Evolutionary conservation across 2,113 vertebrate genomes (phyloP).

Genomic region (Terrapene triunguis): DNA sequence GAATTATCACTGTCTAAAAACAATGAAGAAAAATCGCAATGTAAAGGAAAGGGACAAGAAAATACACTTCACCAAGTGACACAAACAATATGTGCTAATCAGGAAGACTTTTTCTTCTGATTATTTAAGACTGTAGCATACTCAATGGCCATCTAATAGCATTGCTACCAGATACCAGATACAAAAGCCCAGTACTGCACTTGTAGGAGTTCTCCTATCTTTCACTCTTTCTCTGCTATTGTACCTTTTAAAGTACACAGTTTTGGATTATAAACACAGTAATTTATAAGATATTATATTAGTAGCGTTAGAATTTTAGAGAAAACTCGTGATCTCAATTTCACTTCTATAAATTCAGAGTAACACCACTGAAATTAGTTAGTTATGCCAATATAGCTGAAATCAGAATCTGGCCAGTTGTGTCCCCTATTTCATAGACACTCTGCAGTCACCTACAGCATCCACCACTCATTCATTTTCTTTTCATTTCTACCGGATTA

Average conservation of each 20-base stretch:
- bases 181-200: not conserved
- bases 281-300: not conserved
- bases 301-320: too few relatives aligned
- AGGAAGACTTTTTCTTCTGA: not conserved
- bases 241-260: not conserved
- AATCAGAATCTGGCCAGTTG: not conserved
- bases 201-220: not conserved
- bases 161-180: not conserved
- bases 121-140: not conserved
- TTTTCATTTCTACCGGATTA: not conserved
- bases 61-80: not conserved
- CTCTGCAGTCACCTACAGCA: not conserved
- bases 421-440: not conserved
- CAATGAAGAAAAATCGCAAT: not conserved
- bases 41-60: not conserved
- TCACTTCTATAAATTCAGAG: not conserved
- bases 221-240: not conserved
- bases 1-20: not conserved
- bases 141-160: not conserved
- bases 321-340: not conserved
- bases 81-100: not conserved
- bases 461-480: not conserved
- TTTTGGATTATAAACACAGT: not conserved
- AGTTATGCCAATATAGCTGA: not conserved
- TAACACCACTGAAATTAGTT: not conserved